Base-by-base conservation (phyloP, 1,140 invertebrate species). In the Drosophila watanabei region DNA sequence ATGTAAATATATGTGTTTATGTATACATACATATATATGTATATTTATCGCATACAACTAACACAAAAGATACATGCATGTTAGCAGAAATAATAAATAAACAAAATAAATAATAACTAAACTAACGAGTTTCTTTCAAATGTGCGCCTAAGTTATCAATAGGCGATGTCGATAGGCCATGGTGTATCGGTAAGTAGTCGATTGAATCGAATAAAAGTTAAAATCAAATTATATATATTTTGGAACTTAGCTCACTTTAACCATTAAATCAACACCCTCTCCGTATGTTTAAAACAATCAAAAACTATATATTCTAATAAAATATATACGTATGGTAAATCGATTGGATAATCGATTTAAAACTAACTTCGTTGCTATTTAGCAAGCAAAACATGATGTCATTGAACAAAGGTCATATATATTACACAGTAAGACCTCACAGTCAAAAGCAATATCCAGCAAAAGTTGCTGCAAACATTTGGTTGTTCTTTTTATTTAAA, bases 11-110 rank as follows among this genome's bases (percentile, higher is more conserved):
- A 61, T 59, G 65, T 75, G 39, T 62, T 48, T 61, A 63, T 73
- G 39, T 69, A 68, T 57, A 63, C 54, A 70, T 76, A 64, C 78
- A 75, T 75, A 69, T 80, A 69, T 83, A 79, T 79, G 65, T 87
- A 77, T 77, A 73, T 81, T 70, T 59, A 77, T 71, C 66, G 70
- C 66, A 75, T 78, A 79, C 69, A 75, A 79, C 46, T 73, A 79
- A 89, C 71, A 83, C 80, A 70, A 88, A 79, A 68, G 56, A 84
- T 77, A 84, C 85, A 81, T 75, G 71, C 80, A 87, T 83, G 87
- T 76, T 88, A 88, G 85, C 86, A 81, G 56, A 89, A 79, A 84
- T 86, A 80, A 80, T 70, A 64, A 75, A 80, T 69, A 64, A 87
- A 85, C 79, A 83, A 80, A 82, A 83, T 79, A 77, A 80, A 82